Conservation (phyloP, 2,888 invertebrate species). For the Cryptophagus acutangulus region DNA sequence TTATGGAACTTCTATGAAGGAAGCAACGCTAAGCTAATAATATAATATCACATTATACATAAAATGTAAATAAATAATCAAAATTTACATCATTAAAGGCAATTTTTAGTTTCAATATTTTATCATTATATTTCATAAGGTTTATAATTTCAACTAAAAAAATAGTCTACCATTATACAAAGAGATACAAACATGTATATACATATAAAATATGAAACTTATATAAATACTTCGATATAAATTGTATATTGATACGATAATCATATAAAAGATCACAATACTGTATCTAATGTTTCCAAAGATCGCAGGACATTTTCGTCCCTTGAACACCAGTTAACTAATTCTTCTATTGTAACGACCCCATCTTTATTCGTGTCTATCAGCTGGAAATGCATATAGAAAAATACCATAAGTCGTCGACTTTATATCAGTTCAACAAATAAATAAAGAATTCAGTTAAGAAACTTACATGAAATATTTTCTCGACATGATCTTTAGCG, state of each 20-base stretch:
- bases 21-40: too few species aligned
- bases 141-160: too few species aligned
- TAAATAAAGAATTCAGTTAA: not conserved
- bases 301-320: conserved; percentile 67
- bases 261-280: conserved; percentile 57
- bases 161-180: too few species aligned
- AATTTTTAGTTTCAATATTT: too few species aligned
- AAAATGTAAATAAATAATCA: too few species aligned
- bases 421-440: not conserved
- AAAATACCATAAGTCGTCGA: not conserved
- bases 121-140: too few species aligned
- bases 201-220: conserved; percentile 12
- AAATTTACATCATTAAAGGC: too few species aligned
- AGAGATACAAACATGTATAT: not conserved
- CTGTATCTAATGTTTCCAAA: conserved; percentile 67
- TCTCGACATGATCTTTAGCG: conserved; percentile 78
- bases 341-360: conserved; percentile 73
- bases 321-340: conserved; percentile 71
- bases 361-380: conserved; percentile 79
- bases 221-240: conserved; percentile 13
- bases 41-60: too few species aligned
- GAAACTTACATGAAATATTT: conserved; percentile 73
- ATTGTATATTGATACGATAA: conserved; percentile 13
- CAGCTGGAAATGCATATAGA: too few species aligned
- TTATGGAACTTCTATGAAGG: too few species aligned